Evolutionary conservation across 2,113 vertebrate species (phyloP).

Genomic region (Albula glossodonta): DNA sequence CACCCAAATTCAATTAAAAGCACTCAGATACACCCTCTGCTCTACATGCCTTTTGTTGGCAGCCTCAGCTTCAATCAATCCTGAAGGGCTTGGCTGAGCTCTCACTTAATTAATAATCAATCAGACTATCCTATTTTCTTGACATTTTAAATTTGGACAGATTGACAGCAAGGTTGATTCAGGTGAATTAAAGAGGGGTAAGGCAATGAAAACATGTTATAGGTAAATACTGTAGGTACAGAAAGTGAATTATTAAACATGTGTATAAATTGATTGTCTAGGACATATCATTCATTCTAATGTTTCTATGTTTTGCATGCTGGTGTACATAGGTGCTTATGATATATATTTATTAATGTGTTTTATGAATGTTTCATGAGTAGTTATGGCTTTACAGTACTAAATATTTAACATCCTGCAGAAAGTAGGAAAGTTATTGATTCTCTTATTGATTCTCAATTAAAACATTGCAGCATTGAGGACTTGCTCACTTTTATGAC

Average conservation of each 20-base stretch:
- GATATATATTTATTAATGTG: constrained; percentile 5
- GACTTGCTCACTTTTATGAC: background rate
- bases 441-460: constrained; percentile 6
- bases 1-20: no score
- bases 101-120: no score
- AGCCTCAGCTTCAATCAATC: no score
- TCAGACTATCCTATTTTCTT: no score
- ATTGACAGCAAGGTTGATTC: background rate
- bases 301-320: no score
- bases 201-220: background rate
- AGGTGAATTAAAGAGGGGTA: constrained; percentile 1
- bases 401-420: constrained; percentile 21
- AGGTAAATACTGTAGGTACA: no score
- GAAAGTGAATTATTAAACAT: no score
- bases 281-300: no score
- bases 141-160: background rate
- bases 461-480: background rate
- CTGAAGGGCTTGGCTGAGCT: no score
- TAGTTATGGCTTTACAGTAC: constrained; percentile 9
- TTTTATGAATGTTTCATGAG: constrained; percentile 17
- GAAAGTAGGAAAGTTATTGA: constrained; percentile 11
- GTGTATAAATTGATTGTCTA: no score
- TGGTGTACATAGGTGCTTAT: background rate
- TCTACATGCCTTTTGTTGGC: no score
- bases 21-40: no score